Evolutionary conservation across 2,797 vertebrate species (phyloP).

Genomic region (Rhynchonycteris naso): DNA sequence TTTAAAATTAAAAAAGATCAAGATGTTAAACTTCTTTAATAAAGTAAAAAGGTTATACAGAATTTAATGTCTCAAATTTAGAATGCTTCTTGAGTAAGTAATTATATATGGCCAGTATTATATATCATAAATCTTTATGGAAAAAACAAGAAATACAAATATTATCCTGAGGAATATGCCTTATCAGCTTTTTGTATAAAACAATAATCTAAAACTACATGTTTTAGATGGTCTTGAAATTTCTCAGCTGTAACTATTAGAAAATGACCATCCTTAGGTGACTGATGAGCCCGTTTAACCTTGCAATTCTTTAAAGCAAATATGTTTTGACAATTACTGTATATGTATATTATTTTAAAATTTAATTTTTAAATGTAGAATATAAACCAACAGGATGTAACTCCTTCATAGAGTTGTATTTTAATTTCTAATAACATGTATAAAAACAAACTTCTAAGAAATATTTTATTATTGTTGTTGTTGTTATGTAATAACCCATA

Average conservation of each 20-base stretch:
- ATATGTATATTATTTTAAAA: neutral
- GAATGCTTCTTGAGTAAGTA: neutral
- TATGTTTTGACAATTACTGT: neutral
- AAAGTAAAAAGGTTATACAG: neutral
- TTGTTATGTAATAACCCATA: slow-evolving; percentile 51
- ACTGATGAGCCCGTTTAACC: neutral
- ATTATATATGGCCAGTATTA: neutral
- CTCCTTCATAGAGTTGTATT: neutral
- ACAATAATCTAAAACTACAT: neutral
- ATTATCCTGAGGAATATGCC: neutral
- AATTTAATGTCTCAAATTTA: neutral
- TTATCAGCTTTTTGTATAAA: slow-evolving; percentile 23
- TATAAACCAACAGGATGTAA: neutral
- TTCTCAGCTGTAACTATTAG: neutral
- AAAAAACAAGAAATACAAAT: neutral
- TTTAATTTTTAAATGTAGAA: neutral
- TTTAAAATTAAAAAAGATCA: slow-evolving; percentile 35
- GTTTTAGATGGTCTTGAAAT: neutral
- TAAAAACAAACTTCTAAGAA: slow-evolving; percentile 3
- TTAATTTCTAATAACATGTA: neutral
- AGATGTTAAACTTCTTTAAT: neutral
- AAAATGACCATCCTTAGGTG: neutral
- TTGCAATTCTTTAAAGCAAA: slow-evolving; percentile 1
- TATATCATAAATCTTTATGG: neutral
- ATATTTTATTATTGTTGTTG: slow-evolving; percentile 58